phyloP scores from a whole-genome alignment of 2,888 invertebrate species.

The Spodoptera picta region DNA sequence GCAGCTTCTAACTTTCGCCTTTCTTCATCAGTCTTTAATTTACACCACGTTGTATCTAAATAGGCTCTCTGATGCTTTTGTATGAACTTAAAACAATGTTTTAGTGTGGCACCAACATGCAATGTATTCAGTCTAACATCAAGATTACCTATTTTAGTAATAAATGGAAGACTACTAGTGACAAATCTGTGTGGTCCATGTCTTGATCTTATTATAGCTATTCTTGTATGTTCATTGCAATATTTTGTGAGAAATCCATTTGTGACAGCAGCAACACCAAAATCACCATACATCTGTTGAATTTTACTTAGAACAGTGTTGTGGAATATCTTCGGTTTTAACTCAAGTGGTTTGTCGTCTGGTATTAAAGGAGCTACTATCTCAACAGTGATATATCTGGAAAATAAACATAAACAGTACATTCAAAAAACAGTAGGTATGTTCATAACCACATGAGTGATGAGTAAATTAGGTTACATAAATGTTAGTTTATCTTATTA shows the following conservation, averaged over 20 bases:
- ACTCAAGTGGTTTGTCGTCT: slow-evolving; percentile 80
- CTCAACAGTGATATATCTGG: slow-evolving; percentile 91
- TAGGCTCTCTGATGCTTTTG: slow-evolving; percentile 91
- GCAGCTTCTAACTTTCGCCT: slow-evolving; percentile 87
- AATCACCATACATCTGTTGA: slow-evolving; percentile 92
- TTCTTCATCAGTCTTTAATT: slow-evolving; percentile 90
- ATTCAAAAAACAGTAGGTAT: not conserved
- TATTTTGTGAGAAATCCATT: slow-evolving; percentile 93
- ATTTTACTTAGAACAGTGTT: slow-evolving; percentile 90
- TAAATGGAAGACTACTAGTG: slow-evolving; percentile 90
- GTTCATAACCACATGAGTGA: not conserved
- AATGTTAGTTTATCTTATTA: not conserved
- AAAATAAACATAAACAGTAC: slow-evolving; percentile 51
- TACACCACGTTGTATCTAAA: slow-evolving; percentile 90
- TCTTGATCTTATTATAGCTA: slow-evolving; percentile 91
- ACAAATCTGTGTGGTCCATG: slow-evolving; percentile 93
- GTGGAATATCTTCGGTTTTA: slow-evolving; percentile 88
- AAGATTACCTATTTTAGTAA: slow-evolving; percentile 90
- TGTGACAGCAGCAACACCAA: slow-evolving; percentile 91
- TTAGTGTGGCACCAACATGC: slow-evolving; percentile 93
- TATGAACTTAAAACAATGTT: slow-evolving; percentile 93
- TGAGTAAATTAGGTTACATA: slow-evolving; percentile 8
- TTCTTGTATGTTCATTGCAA: slow-evolving; percentile 92
- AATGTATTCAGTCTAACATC: slow-evolving; percentile 90
- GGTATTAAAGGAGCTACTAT: slow-evolving; percentile 86